Evolutionary conservation across 2,113 vertebrate species (phyloP), one percentile per base, ranked within the genome.

Genomic region (Lepus europaeus): DNA sequence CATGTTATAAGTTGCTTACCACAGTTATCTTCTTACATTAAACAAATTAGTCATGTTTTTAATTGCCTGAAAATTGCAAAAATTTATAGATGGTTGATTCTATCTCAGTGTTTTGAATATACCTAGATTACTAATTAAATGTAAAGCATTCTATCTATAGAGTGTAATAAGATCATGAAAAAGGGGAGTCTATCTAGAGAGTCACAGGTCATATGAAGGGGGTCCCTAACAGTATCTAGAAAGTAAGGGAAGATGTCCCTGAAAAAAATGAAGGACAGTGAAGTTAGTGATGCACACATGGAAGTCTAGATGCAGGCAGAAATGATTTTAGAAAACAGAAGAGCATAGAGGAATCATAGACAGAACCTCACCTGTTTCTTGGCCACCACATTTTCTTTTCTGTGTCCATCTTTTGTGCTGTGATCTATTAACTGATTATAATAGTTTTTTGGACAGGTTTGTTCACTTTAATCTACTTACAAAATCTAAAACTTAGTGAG

Each of bases 361-460:
- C 36, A 81, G 61, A 95, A 77, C 20, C 1, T 76, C 36, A 72
- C 56, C 14, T 70, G 27, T 51, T 90, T 85, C 81, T 88, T 31
- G 6, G 31, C 33, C 87, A 66, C 72, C 17, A 64, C 16, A 72
- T 80, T 59, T 79, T 70, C 39, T 83, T 68, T 66, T 23, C 74
- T 49, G 2, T 78, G 16, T 53, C 79, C 23, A 80, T 51, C 74
- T 89, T 96, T 87, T 61, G 39, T 70, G 27, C 25, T 36, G 19
- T 80, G 11, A 80, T 66, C 66, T 91, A 31, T 74, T 66, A 94
- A 80, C 31, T 20, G 7, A n/a, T 59, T 36, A 19, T 74, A 45
- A 68, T n/a, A 94, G 76, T 83, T 84, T 93, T 76, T 92, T 69
- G 39, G 94, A 72, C 6, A 88, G 1, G 49, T 78, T 64, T 51